Conservation (phyloP, 2,797 vertebrate genomes). For the Enteromius thamalakanensis region DNA sequence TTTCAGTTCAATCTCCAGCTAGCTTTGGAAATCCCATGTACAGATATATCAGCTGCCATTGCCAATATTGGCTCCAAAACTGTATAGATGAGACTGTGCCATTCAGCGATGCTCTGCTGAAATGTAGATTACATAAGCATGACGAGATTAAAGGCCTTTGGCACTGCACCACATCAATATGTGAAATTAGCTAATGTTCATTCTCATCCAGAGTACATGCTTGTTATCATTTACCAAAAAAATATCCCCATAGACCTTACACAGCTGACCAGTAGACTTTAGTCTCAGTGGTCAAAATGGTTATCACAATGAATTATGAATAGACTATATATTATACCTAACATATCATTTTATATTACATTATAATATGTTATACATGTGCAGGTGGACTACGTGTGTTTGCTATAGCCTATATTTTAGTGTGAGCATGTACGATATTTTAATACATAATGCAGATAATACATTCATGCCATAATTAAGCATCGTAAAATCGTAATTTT, state of each 20-base stretch:
- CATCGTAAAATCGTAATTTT: not conserved
- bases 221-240: conserved; percentile 6
- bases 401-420: not conserved
- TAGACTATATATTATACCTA: not conserved
- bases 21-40: conserved; percentile 41
- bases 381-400: not conserved
- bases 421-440: not conserved
- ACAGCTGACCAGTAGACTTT: not conserved
- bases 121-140: conserved; percentile 35
- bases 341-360: not conserved
- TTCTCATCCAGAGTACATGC: not conserved
- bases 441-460: not conserved
- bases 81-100: conserved; percentile 5
- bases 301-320: not conserved
- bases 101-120: conserved; percentile 10
- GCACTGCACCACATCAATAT: conserved; percentile 39
- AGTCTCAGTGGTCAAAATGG: conserved; percentile 2
- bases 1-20: conserved; percentile 16
- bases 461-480: not conserved
- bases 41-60: conserved; percentile 15
- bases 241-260: not conserved
- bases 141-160: conserved; percentile 42
- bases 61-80: conserved; percentile 29
- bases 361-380: not conserved
- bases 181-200: conserved; percentile 26